Evolutionary conservation across 2,797 vertebrate species (phyloP).

Genomic region (Notamacropus eugenii): DNA sequence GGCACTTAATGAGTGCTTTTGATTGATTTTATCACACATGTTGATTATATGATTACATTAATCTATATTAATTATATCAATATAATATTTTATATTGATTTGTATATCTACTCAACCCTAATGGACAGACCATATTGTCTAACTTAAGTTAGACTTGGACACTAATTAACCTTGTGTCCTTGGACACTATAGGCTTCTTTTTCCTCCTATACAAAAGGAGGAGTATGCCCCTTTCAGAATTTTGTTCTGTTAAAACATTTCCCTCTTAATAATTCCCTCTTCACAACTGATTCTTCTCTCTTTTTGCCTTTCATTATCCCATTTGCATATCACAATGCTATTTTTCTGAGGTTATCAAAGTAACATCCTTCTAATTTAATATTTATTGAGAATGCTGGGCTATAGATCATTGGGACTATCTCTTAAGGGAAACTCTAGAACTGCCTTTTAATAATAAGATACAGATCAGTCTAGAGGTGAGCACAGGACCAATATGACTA

Average conservation of each 20-base stretch:
- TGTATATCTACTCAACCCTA: neutral
- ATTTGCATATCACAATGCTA: neutral
- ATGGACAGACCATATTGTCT: neutral
- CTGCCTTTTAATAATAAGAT: neutral
- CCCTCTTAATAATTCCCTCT: neutral
- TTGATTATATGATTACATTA: neutral
- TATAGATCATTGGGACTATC: neutral
- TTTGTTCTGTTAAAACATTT: neutral
- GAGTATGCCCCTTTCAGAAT: neutral
- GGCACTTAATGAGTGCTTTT: neutral
- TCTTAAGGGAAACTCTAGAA: neutral
- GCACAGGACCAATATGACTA: neutral
- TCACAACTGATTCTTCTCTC: neutral
- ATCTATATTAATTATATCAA: neutral
- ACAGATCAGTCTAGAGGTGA: neutral
- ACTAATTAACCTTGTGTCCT: neutral
- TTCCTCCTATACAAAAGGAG: neutral
- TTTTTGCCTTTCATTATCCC: neutral
- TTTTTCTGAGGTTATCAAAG: constrained; percentile 4
- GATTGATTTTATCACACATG: neutral
- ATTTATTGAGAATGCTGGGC: neutral
- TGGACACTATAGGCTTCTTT: constrained; percentile 10
- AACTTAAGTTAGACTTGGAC: neutral
- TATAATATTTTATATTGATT: neutral
- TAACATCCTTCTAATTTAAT: constrained; percentile 9